Evolutionary conservation across 2,797 vertebrate genomes (phyloP).

Genomic region (Sebastes hubbsi): DNA sequence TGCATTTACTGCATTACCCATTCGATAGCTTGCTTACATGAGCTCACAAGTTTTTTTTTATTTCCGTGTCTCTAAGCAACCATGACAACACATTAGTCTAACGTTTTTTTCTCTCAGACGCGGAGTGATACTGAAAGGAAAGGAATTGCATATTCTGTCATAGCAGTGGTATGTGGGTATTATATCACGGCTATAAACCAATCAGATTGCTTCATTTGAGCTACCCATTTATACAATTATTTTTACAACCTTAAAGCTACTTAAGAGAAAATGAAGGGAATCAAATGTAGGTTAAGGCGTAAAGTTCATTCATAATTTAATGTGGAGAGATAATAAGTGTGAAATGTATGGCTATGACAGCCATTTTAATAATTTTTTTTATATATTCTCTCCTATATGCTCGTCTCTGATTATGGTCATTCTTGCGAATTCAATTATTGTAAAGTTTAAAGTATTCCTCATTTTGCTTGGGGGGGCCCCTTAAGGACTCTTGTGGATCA

Average conservation of each 20-base stretch:
- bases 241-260: neutral
- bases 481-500: constrained; percentile 8
- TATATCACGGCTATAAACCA: no score
- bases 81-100: no score
- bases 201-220: no score
- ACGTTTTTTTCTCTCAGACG: no score
- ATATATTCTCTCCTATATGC: neutral
- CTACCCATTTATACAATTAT: no score
- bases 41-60: no score
- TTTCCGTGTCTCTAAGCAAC: no score
- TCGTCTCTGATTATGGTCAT: neutral
- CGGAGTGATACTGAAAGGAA: no score
- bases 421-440: neutral
- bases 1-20: no score
- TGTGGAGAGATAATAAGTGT: neutral
- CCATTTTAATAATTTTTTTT: neutral
- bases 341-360: neutral
- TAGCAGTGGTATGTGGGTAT: no score
- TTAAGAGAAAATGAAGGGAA: neutral
- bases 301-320: neutral
- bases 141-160: no score
- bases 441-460: neutral
- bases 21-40: no score
- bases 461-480: neutral
- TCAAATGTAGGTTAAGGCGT: neutral